Conservation (phyloP, 2,888 invertebrate genomes). For the Diaprepes abbreviatus region DNA sequence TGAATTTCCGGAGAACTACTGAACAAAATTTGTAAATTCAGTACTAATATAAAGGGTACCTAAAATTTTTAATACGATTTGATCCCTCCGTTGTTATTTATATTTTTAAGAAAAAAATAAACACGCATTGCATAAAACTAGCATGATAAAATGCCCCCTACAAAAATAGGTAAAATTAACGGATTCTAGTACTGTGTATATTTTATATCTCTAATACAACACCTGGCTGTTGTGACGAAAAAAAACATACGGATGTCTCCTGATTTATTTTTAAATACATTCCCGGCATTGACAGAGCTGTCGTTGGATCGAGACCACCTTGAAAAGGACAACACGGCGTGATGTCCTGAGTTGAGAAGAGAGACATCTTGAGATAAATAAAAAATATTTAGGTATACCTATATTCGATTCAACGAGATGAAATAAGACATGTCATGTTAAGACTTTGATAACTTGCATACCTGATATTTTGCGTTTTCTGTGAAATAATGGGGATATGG, state of each 20-base stretch:
- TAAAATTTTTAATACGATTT: no score
- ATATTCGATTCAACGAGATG: neutral
- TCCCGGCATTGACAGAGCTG: neutral
- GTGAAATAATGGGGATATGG: no score
- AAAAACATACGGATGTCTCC: neutral
- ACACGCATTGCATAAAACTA: no score
- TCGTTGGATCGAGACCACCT: constrained; percentile 6
- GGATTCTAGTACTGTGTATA: no score
- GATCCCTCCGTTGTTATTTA: no score
- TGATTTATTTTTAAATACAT: neutral
- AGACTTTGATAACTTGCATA: neutral
- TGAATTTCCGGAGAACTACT: no score
- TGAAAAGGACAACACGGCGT: neutral
- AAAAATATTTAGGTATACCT: neutral
- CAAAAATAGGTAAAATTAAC: no score
- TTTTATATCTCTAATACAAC: neutral
- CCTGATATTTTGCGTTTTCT: no score
- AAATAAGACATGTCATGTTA: neutral
- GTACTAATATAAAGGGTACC: no score
- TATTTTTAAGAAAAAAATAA: no score
- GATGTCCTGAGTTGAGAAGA: neutral
- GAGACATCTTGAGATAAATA: neutral
- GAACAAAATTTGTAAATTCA: no score
- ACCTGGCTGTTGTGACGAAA: neutral
- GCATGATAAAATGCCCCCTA: no score